Conservation (phyloP, 2,113 vertebrate species). For the Acrocephalus kingi region DNA sequence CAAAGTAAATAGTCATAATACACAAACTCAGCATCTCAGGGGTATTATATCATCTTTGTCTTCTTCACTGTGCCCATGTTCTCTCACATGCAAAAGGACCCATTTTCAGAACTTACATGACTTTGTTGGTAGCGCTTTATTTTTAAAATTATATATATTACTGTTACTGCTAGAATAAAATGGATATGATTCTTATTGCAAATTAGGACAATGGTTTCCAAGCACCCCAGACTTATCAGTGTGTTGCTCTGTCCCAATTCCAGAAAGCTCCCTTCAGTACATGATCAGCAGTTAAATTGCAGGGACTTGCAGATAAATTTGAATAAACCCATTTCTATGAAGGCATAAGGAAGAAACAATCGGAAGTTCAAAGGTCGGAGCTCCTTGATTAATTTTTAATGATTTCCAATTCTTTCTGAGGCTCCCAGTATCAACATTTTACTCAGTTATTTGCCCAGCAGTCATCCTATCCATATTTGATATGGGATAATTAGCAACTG, state of each 20-base stretch:
- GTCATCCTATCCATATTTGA: slow-evolving; percentile 35
- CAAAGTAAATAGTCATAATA: background rate
- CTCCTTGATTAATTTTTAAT: slow-evolving; percentile 13
- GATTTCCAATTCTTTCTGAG: slow-evolving; percentile 2
- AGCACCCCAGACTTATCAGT: background rate
- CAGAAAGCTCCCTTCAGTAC: background rate
- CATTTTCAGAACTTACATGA: background rate
- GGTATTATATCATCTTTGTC: background rate
- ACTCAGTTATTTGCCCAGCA: slow-evolving; percentile 20
- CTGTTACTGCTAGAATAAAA: background rate
- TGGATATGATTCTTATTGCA: background rate
- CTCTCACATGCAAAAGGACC: background rate
- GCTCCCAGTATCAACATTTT: slow-evolving; percentile 1
- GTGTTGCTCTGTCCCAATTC: background rate
- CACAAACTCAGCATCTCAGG: background rate
- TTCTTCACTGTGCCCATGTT: background rate
- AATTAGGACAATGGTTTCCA: background rate
- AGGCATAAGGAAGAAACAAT: background rate
- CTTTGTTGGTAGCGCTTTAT: background rate
- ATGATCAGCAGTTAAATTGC: background rate
- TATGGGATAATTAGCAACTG: slow-evolving; percentile 42
- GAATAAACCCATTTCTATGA: background rate
- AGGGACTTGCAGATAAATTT: background rate
- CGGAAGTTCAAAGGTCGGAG: background rate
- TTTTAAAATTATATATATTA: background rate